These are phyloP conservation scores for Meleagris gallopavo DNA, from an alignment of 2,113 vertebrate species.

Conservation along the genomic window DNA sequence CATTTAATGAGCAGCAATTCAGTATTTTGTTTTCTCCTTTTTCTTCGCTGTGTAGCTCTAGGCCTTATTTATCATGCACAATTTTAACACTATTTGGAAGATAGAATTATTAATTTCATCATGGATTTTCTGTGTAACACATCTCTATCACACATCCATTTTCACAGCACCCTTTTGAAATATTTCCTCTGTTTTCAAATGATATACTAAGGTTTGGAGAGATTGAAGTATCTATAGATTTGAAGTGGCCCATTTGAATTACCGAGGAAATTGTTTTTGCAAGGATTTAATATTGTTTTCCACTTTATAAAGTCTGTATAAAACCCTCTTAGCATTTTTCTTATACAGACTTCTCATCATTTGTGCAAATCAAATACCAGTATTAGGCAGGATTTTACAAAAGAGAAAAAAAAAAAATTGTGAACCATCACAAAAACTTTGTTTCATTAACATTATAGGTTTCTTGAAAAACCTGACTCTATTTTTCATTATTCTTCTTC, in stretches of 20 bases:
- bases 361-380: neutral
- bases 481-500: neutral
- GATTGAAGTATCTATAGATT: neutral
- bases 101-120: constrained; percentile 56
- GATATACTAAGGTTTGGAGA: neutral
- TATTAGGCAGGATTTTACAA: neutral
- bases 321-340: neutral
- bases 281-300: neutral
- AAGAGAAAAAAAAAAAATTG: too few species aligned
- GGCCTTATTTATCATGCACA: constrained; percentile 46
- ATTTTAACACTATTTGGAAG: constrained; percentile 33
- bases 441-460: neutral
- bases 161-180: constrained; percentile 12
- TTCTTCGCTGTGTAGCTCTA: constrained; percentile 24
- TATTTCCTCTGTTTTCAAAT: neutral
- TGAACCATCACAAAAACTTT: neutral
- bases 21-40: constrained; percentile 42
- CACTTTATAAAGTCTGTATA: neutral
- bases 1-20: constrained; percentile 35
- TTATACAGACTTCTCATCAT: neutral
- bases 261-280: constrained; percentile 21
- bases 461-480: neutral
- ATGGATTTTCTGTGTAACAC: constrained; percentile 17
- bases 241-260: constrained; percentile 37
- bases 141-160: constrained; percentile 19